These are phyloP conservation scores for Sebastes umbrosus DNA, from an alignment of 2,797 vertebrate species.

Conservation along the genomic window DNA sequence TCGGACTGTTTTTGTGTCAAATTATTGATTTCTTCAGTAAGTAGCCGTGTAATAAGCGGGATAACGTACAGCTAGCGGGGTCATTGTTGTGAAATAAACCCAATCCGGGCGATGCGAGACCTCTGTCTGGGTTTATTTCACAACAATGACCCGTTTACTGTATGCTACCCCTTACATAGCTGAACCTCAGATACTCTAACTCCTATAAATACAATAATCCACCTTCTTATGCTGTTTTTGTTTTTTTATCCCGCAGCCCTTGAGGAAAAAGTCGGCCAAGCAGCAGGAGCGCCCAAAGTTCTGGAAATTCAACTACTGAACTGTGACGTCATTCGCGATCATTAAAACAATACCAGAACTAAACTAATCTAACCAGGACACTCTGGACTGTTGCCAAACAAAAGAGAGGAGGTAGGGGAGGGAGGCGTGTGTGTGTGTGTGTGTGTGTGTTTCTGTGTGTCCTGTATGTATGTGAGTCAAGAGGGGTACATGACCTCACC, in stretches of 20 bases:
- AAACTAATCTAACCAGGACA: slow-evolving; percentile 68
- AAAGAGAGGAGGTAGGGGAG: slow-evolving; percentile 8
- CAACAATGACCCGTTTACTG: too few relatives aligned
- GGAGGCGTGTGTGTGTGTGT: slow-evolving; percentile 3
- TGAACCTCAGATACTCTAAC: not conserved
- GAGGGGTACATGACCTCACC: slow-evolving; percentile 46
- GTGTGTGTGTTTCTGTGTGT: slow-evolving; percentile 61
- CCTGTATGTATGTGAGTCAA: slow-evolving; percentile 59
- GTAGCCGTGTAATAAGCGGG: too few relatives aligned
- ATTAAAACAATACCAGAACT: slow-evolving; percentile 76
- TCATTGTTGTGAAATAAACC: too few relatives aligned
- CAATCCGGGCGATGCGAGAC: too few relatives aligned
- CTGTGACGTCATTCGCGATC: slow-evolving; percentile 75
- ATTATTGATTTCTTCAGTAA: too few relatives aligned
- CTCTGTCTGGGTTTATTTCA: too few relatives aligned
- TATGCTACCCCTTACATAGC: not conserved
- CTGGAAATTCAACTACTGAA: slow-evolving; percentile 86
- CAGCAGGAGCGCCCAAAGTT: slow-evolving; percentile 78
- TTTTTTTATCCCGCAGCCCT: slow-evolving; percentile 66
- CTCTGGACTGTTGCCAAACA: slow-evolving; percentile 66
- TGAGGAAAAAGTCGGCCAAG: slow-evolving; percentile 76
- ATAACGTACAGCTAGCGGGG: too few relatives aligned
- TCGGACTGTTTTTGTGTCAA: too few relatives aligned
- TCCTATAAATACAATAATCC: too few relatives aligned
- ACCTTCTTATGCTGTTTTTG: not conserved